Conservation (phyloP, 2,888 invertebrate species). For the Troides aeacus region DNA sequence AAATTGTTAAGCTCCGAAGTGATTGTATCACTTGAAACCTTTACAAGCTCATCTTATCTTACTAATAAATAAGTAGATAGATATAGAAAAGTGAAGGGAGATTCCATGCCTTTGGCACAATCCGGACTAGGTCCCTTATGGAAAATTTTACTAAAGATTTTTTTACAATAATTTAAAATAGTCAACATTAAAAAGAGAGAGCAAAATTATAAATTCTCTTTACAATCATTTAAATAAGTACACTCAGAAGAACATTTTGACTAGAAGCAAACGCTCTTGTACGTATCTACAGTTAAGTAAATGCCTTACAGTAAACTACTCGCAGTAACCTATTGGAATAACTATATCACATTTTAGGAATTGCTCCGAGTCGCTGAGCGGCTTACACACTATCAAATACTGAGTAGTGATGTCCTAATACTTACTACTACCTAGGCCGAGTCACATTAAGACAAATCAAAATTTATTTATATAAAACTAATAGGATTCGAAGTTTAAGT, state of each 20-base stretch:
- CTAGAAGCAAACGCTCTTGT: constrained; percentile 52
- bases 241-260: constrained; percentile 42
- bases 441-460: constrained; percentile 17
- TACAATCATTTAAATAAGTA: constrained; percentile 34
- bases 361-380: constrained; percentile 57
- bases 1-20: constrained; percentile 51
- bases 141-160: constrained; percentile 30
- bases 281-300: constrained; percentile 33
- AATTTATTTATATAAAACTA: constrained; percentile 27
- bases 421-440: constrained; percentile 18
- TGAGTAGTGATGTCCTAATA: constrained; percentile 48
- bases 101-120: constrained; percentile 74
- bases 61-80: constrained; percentile 44
- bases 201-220: constrained; percentile 38
- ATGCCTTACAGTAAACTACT: constrained; percentile 38
- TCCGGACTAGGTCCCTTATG: constrained; percentile 56
- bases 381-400: constrained; percentile 49
- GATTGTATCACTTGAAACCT: constrained; percentile 65
- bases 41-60: constrained; percentile 55
- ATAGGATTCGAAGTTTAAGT: constrained; percentile 38
- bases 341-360: constrained; percentile 78
- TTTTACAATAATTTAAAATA: not conserved
- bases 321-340: constrained; percentile 53
- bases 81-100: constrained; percentile 53
- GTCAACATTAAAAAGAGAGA: constrained; percentile 46